Conservation (phyloP, 30 jellyfish, hydroid and myxozoan genomes). For the Cassiopea xamachana region DNA sequence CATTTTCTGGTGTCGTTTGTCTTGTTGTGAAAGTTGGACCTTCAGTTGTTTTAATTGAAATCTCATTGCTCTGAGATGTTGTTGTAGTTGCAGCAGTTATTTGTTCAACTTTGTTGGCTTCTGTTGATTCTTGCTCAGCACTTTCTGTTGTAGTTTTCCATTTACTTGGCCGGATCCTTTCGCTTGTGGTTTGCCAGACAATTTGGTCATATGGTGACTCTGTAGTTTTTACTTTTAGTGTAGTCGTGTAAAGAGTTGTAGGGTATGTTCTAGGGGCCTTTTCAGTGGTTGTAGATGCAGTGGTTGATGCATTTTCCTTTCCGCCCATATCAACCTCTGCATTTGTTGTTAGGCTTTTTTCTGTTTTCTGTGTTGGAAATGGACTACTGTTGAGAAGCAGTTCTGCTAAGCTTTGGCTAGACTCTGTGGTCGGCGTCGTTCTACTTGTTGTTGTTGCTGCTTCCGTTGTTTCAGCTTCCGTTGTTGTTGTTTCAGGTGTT, state of each 20-base stretch:
- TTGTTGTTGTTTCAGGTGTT: neutral
- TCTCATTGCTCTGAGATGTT: conserved; percentile 11
- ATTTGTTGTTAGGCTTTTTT: neutral
- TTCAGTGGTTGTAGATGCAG: conserved; percentile 27
- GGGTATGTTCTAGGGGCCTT: neutral
- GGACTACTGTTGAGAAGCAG: conserved; percentile 31
- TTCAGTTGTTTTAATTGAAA: conserved; percentile 13
- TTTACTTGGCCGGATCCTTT: neutral
- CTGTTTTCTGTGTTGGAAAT: conserved; percentile 9
- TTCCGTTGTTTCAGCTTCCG: conserved; percentile 17
- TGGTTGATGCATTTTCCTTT: neutral
- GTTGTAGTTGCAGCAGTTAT: conserved; percentile 7
- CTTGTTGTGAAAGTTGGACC: neutral
- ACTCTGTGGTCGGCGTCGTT: conserved; percentile 30
- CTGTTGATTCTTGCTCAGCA: neutral
- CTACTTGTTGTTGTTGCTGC: conserved; percentile 13
- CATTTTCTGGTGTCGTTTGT: conserved; percentile 25
- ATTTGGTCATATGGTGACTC: neutral
- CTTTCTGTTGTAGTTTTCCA: conserved; percentile 1
- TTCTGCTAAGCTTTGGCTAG: conserved; percentile 41
- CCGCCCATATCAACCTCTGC: neutral
- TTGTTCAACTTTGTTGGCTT: neutral
- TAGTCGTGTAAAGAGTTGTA: neutral
- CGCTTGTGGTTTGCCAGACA: conserved; percentile 17
- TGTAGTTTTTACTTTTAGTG: neutral